These are phyloP conservation scores for Grallaria varia DNA, from an alignment of 2,113 vertebrate species.

Conservation along the genomic window DNA sequence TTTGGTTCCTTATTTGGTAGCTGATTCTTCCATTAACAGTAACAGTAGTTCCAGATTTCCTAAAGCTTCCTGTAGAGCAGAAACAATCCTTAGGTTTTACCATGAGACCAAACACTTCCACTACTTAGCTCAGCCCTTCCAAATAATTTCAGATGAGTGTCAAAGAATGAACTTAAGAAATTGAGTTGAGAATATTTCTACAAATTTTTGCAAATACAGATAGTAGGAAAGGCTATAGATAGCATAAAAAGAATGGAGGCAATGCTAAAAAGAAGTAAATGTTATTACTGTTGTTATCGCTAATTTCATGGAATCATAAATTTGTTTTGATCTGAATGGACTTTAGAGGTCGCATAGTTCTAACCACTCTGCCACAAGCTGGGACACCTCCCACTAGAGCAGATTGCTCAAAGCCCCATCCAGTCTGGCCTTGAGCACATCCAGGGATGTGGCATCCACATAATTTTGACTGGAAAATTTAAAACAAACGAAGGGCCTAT, in stretches of 20 bases:
- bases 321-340: neutral
- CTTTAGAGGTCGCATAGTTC: neutral
- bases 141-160: neutral
- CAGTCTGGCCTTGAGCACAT: neutral
- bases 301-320: neutral
- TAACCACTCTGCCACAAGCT: neutral
- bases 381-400: neutral
- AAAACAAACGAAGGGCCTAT: neutral
- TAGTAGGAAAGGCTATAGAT: neutral
- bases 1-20: neutral
- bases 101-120: neutral
- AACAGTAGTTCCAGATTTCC: neutral
- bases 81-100: neutral
- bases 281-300: neutral
- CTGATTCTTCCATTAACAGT: neutral
- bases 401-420: neutral
- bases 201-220: neutral
- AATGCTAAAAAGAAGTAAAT: neutral
- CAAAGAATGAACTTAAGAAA: neutral
- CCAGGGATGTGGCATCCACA: neutral
- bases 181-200: neutral
- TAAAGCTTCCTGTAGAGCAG: neutral
- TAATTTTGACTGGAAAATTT: neutral
- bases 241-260: neutral
- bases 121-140: neutral